These are phyloP conservation scores for Heterotilapia buettikoferi DNA, from an alignment of 2,113 vertebrate genomes.

Conservation along the genomic window DNA sequence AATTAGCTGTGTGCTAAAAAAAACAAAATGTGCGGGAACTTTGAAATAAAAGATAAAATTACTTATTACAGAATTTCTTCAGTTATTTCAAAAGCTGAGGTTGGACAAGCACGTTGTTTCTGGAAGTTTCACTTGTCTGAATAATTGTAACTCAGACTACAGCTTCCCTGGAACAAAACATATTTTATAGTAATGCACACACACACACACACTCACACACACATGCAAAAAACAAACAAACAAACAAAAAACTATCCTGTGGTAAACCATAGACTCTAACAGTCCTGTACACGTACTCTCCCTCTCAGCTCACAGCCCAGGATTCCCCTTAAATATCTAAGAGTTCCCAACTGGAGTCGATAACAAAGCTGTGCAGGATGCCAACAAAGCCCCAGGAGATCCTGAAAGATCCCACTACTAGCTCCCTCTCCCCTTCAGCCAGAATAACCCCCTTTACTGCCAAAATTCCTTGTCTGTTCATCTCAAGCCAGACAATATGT, in stretches of 20 bases:
- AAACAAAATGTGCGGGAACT: fast-evolving
- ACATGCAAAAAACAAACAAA: neutral
- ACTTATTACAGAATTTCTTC: neutral
- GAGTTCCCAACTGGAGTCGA: constrained; percentile 42
- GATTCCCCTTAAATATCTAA: constrained; percentile 36
- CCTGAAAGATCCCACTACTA: constrained; percentile 43
- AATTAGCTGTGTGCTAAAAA: neutral
- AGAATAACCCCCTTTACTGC: constrained; percentile 35
- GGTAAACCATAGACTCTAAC: neutral
- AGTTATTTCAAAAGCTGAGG: neutral
- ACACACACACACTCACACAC: neutral
- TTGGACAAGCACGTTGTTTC: neutral
- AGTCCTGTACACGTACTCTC: neutral
- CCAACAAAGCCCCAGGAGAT: constrained; percentile 54
- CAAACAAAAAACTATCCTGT: neutral
- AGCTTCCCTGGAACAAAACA: neutral
- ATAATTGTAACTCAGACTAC: neutral
- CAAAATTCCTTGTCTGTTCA: constrained; percentile 51
- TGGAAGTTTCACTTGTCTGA: neutral
- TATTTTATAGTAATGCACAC: neutral
- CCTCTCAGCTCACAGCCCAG: constrained; percentile 13
- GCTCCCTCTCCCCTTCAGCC: constrained; percentile 28
- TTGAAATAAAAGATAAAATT: neutral
- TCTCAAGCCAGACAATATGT: constrained; percentile 58
- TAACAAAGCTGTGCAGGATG: constrained; percentile 50